Base-by-base conservation (phyloP, 92 coral and sea anemone species). In the Nematostella vectensis region DNA sequence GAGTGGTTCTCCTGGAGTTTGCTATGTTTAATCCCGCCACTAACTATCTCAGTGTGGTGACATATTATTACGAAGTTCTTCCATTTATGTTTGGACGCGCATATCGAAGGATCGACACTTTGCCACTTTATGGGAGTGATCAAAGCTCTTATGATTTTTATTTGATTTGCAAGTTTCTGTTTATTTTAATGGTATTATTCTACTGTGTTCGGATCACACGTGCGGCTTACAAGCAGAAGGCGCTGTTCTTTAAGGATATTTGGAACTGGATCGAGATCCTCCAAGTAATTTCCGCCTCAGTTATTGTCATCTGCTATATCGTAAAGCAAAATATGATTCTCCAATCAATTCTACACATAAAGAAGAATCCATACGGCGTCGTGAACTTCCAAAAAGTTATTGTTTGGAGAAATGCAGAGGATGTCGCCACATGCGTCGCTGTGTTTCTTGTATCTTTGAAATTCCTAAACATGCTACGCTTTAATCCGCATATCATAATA, bases 191-290 rank as follows among this genome's bases (percentile, higher is more conserved):
- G 20, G 84, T 67, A 19, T 1, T 75, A 20, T 71, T 70, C 47
- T 75, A 70, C 47, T 59, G 61, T 25, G 63, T 70, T 0, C 50
- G 63, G 1, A 86, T 78, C 52, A 61, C 62, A 13, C 44, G 63
- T 30, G 70, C 39, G 42, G 58, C 74, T 54, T 80, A 60, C 59
- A 59, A 53, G 37, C 51, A 50, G 54, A 71, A 56, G 53, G 21
- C 56, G 29, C 37, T 43, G 9, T 85, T 74, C 50, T 85, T 85
- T 29, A 68, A 49, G 40, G 40, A 50, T 25, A 16, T 57, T 2
- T 85, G 95, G 95, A 85, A 85, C 25, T 85, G 77, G 88, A 28
- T 85, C 16, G 88, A 85, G 45, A 54, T 85, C 36, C 25, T 81
- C 0, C 88, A 85, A 60, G 54, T 85, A 20, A 19, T 47, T 16